Conservation (phyloP, 2,113 vertebrate genomes). For the Strix uralensis region DNA sequence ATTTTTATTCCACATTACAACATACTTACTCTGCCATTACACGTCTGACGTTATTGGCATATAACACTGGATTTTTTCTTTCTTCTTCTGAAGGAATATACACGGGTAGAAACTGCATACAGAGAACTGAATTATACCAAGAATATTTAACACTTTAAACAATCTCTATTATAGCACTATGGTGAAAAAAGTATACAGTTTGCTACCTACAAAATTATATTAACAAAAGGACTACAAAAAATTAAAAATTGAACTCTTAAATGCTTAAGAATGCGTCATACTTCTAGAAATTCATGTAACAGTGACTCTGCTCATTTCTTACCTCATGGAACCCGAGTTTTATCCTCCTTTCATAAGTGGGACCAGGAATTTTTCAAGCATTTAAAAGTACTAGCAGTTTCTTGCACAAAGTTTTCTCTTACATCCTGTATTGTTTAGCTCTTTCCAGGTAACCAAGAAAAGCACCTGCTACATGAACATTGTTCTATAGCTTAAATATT, state of each 20-base stretch:
- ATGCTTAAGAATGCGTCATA: background rate
- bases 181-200: background rate
- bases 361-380: background rate
- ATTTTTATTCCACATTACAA: background rate
- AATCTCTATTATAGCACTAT: background rate
- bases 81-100: constrained; percentile 94
- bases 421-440: background rate
- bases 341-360: background rate
- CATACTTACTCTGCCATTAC: constrained; percentile 93
- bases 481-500: background rate
- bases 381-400: background rate
- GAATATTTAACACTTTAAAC: constrained; percentile 2
- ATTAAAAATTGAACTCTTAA: background rate
- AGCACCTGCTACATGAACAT: background rate
- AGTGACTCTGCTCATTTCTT: background rate
- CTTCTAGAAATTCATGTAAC: background rate
- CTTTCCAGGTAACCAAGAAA: background rate
- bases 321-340: background rate
- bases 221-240: background rate
- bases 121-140: constrained; percentile 55
- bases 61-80: constrained; percentile 87
- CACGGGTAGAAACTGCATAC: constrained; percentile 88
- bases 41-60: constrained; percentile 89
- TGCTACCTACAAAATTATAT: background rate
- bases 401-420: background rate